Base-by-base conservation (phyloP, 2,888 invertebrate genomes). In the Dolichomitus sp. region DNA sequence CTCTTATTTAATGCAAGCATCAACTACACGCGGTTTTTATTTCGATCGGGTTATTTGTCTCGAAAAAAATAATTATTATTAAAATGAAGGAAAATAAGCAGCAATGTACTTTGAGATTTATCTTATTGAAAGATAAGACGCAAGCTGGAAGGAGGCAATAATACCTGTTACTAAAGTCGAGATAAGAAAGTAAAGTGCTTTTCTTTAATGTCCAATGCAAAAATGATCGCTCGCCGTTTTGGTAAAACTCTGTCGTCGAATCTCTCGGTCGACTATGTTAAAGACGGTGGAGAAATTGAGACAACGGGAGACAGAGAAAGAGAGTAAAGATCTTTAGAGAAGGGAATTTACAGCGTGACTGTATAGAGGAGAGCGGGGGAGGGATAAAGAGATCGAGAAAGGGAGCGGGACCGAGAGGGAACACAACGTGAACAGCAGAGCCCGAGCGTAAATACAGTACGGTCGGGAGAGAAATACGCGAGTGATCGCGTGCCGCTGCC, bases 361-460 rank as follows among this genome's bases (percentile, higher is more conserved):
- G 74, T 73, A 69, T 68, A 68, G 76, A 77, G 84, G 76, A 65
- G 83, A 80, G 84, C 83, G 83, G 82, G 82, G 80, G 72, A 82
- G 81, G 77, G 74, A 83, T 81, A 81, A 79, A 85, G 87, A 88
- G 87, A 84, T 85, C 77, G 84, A 69, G 85, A 83, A 80, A 80
- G 73, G 72, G 83, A 79, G 79, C 65, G 78, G 73, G 78, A 1
- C 23, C 75, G 79, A 80, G 77, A 63, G 68, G 72, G 80, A 54
- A 59, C 42, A 61, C 12, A 75, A 63, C 79, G 74, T 37, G 61
- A 78, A 45, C 65, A 42, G 80, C 73, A 42, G 80, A 79, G 79
- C 59, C 75, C 30, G 70, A 80, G 76, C 83, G 83, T 80, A 83
- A 83, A 83, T 80, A 83, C 83, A 73, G 80, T 76, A 40, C 83